Base-by-base conservation (phyloP, 2,113 vertebrate genomes). In the Oreamnos americanus region DNA sequence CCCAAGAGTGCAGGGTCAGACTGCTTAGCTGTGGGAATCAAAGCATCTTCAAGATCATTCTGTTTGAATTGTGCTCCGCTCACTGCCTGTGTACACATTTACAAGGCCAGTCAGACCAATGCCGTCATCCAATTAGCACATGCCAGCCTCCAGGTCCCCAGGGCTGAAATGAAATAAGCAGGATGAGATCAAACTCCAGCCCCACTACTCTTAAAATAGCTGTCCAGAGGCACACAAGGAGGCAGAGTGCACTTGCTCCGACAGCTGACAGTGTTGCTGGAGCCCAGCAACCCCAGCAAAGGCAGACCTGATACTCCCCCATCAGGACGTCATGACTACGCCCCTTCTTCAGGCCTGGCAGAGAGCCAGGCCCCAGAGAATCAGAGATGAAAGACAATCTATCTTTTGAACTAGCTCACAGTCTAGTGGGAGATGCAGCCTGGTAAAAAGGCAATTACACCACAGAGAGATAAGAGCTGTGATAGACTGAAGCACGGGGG, bases 61-160 rank as follows among this genome's bases (percentile, higher is more conserved):
- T 89, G 83, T 97, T 92, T 96, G 96, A 98, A 98, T 95, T 90
- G 83, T 76, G 95, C 58, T 96, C 95, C 26, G 7, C 89, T 97
- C n/a, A 7, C 93, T 55, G 60, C 83, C 95, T 96, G 43, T 76
- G 89, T 33, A 86, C 89, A 98, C 91, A 28, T 95, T 91, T 91
- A 96, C 87, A 76, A 90, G 94, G 43, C 95, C 91, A 96, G 89
- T 86, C 53, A 9, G 89, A 89, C 91, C 86, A 64, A 33, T 64
- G 55, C 95, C 57, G 2, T 96, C 96, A 96, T 96, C 97, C 91
- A 97, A 96, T 98, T 98, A 98, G 89, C 91, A 94, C 85, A 58
- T 79, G 67, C 93, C 96, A 89, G 93, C 57, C 83, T 71, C 90
- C 60, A 91, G 55, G 45, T 97, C 96, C 95, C 96, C 33, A 23